Percentiles rank a stretch among this genome's conserved stretches.
These are phyloP conservation scores for Mactra quadrangularis DNA, from an alignment of 1,140 invertebrate genomes.

Conservation along the genomic window DNA sequence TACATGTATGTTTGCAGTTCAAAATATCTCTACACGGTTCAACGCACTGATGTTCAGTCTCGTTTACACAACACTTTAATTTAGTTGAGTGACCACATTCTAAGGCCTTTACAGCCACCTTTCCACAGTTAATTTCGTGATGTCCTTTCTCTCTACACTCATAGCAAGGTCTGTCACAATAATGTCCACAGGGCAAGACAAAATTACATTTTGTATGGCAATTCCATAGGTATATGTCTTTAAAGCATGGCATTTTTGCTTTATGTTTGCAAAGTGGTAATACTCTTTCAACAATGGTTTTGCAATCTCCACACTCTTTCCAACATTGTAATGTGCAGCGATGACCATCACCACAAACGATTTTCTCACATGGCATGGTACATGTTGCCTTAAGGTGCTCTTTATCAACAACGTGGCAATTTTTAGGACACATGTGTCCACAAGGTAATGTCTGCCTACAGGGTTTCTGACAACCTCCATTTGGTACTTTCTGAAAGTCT, in stretches of 20 bases:
- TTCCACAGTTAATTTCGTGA: constrained; percentile 5
- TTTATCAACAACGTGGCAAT: constrained; percentile 71
- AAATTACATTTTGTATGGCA: constrained; percentile 56
- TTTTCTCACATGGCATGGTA: constrained; percentile 69
- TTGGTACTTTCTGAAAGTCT: constrained; percentile 78
- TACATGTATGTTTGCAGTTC: constrained; percentile 57
- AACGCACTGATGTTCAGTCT: constrained; percentile 19
- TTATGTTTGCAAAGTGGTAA: constrained; percentile 55
- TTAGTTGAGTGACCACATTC: constrained; percentile 74
- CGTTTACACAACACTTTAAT: constrained; percentile 64
- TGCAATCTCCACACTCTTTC: constrained; percentile 69
- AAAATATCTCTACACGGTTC: constrained; percentile 18
- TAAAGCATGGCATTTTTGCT: constrained; percentile 50
- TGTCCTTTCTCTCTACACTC: constrained; percentile 84
- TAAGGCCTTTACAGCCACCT: constrained; percentile 3
- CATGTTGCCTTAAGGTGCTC: constrained; percentile 68
- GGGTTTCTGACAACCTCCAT: constrained; percentile 79
- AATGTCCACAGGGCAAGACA: constrained; percentile 84
- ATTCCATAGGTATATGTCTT: constrained; percentile 32
- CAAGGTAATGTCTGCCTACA: constrained; percentile 76
- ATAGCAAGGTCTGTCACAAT: constrained; percentile 86
- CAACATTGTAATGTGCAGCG: constrained; percentile 65
- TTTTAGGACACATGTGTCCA: constrained; percentile 74
- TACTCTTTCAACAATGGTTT: constrained; percentile 21
- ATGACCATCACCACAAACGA: constrained; percentile 65